Conservation (phyloP, 1,140 invertebrate genomes). For the Anagrus nilaparvatae region DNA sequence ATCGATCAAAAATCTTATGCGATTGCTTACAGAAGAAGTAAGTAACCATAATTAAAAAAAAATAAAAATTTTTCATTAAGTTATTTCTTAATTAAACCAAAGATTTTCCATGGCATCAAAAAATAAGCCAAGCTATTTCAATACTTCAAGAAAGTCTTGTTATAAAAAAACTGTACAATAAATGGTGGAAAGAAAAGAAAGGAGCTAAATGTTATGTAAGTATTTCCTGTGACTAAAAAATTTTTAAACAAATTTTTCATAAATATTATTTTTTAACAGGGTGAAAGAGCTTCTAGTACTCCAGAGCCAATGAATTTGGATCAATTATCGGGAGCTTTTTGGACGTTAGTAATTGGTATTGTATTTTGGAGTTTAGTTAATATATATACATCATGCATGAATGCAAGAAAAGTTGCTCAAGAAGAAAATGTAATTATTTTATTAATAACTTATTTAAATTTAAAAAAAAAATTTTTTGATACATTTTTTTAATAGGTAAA, state of each 20-base stretch:
- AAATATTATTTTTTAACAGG: not conserved
- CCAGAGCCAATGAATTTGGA: slow-evolving; percentile 10
- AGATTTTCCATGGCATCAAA: slow-evolving; percentile 45
- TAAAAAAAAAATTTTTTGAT: too few species aligned
- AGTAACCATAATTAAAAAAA: too few species aligned
- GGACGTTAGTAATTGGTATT: slow-evolving; percentile 4
- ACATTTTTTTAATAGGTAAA: too few species aligned
- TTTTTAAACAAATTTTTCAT: not conserved
- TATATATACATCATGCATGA: too few species aligned
- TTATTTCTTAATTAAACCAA: not conserved
- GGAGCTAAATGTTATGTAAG: slow-evolving; percentile 30
- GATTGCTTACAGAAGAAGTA: slow-evolving; percentile 69
- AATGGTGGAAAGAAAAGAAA: slow-evolving; percentile 78
- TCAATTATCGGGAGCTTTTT: slow-evolving; percentile 9
- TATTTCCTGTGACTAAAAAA: not conserved
- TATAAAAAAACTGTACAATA: slow-evolving; percentile 60
- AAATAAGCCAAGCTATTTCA: slow-evolving; percentile 61
- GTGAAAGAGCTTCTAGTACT: not conserved
- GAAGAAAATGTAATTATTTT: too few species aligned
- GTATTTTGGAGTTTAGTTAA: too few species aligned
- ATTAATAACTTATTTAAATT: too few species aligned
- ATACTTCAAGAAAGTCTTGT: slow-evolving; percentile 68
- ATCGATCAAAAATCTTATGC: slow-evolving; percentile 78
- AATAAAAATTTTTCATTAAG: not conserved
- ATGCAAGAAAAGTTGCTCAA: too few species aligned